These are phyloP conservation scores for Mus caroli DNA, from an alignment of 2,797 vertebrate species.

Conservation along the genomic window DNA sequence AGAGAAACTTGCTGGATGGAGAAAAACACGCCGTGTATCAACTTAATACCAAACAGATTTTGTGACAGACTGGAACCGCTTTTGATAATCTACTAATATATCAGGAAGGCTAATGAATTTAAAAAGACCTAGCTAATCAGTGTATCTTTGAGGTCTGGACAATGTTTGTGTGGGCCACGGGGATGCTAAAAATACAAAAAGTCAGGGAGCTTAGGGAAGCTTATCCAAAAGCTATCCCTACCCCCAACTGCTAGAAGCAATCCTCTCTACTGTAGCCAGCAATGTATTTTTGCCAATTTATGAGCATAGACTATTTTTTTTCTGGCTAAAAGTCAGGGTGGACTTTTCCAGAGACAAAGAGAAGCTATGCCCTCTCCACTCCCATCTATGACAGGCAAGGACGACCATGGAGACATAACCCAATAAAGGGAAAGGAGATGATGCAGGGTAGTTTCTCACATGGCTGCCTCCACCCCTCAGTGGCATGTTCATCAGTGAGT, in stretches of 20 bases:
- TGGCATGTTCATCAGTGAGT: background rate
- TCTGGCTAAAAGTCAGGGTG: slow-evolving; percentile 74
- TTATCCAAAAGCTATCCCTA: slow-evolving; percentile 52
- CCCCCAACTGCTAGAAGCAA: slow-evolving; percentile 40
- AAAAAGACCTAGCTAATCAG: slow-evolving; percentile 81
- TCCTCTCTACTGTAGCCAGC: slow-evolving; percentile 71
- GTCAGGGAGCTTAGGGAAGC: slow-evolving; percentile 48
- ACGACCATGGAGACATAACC: background rate
- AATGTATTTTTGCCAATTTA: slow-evolving; percentile 78
- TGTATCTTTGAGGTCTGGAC: slow-evolving; percentile 77
- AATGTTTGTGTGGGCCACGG: slow-evolving; percentile 61
- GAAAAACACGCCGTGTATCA: slow-evolving; percentile 90
- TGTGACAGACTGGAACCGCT: slow-evolving; percentile 86
- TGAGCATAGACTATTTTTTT: slow-evolving; percentile 61
- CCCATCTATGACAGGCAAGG: background rate
- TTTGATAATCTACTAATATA: slow-evolving; percentile 87
- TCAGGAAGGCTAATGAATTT: slow-evolving; percentile 86
- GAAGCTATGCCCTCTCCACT: slow-evolving; percentile 37
- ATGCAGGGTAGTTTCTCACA: background rate
- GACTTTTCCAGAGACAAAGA: slow-evolving; percentile 76
- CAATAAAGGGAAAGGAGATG: background rate
- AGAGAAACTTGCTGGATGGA: slow-evolving; percentile 88
- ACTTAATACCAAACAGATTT: slow-evolving; percentile 90
- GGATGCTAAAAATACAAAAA: slow-evolving; percentile 69
- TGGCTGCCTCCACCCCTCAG: background rate